Percentiles rank a stretch among this genome's conserved stretches.
Evolutionary conservation across 2,113 vertebrate genomes (phyloP).

Genomic region (Brevimyrus niger): DNA sequence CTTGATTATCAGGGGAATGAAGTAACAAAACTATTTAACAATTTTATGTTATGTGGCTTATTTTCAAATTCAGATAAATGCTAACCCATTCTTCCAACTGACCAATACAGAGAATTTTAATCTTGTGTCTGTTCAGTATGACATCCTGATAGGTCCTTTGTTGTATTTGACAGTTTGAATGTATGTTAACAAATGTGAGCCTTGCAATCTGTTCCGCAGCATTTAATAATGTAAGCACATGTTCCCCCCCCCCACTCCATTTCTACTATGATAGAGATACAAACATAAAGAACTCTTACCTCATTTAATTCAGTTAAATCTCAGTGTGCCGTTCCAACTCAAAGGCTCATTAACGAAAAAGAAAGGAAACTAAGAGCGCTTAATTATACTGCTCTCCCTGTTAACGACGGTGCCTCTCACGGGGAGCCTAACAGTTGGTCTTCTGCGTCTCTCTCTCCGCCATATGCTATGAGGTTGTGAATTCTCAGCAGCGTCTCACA

Average conservation of each 20-base stretch:
- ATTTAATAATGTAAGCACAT: conserved; percentile 4
- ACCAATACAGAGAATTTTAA: not conserved
- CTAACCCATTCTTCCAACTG: not conserved
- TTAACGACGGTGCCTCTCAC: not conserved
- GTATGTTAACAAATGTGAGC: not conserved
- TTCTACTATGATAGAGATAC: not conserved
- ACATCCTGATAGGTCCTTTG: not conserved
- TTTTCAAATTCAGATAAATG: not conserved
- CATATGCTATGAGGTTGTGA: conserved; percentile 8
- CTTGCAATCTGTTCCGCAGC: not conserved
- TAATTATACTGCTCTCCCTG: conserved; percentile 10
- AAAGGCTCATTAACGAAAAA: conserved; percentile 1
- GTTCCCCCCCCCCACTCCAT: not conserved
- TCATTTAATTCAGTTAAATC: not conserved
- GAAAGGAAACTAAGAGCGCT: conserved; percentile 6
- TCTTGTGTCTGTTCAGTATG: not conserved
- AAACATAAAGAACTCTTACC: not conserved
- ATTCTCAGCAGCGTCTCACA: not conserved
- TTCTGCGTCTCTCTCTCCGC: not conserved
- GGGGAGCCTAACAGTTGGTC: conserved; percentile 10
- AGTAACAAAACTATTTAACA: not conserved
- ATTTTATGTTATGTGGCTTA: not conserved
- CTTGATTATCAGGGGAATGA: not conserved
- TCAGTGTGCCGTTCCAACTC: not conserved
- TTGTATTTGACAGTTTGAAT: not conserved